Conservation (phyloP, 2,797 vertebrate species). For the Pantherophis alleghaniensis region DNA sequence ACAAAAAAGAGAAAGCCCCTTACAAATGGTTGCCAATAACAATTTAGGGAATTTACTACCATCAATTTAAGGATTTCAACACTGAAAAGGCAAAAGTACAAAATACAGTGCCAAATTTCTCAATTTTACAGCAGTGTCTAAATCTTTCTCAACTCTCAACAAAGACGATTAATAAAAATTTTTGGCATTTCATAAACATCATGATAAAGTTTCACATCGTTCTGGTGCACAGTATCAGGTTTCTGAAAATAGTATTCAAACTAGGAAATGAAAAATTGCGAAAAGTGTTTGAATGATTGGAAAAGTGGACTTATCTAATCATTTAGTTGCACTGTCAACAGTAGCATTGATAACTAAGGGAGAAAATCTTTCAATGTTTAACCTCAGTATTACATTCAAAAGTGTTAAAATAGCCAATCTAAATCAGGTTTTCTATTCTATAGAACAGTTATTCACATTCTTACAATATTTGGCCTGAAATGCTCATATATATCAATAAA, state of each 20-base stretch:
- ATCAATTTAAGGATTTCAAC: background rate
- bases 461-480: background rate
- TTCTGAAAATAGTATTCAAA: background rate
- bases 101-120: background rate
- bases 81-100: background rate
- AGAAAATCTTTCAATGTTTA: slow-evolving; percentile 13
- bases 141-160: background rate
- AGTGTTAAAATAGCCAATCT: background rate
- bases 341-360: background rate
- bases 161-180: no score
- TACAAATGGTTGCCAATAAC: background rate
- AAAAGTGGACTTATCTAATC: slow-evolving; percentile 23
- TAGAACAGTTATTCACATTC: background rate
- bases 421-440: background rate
- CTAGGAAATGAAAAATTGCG: background rate
- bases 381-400: background rate
- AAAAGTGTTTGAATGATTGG: slow-evolving; percentile 21
- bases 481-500: background rate
- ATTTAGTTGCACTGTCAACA: slow-evolving; percentile 14
- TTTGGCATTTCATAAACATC: background rate
- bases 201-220: background rate
- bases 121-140: background rate
- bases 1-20: background rate
- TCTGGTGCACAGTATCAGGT: background rate
- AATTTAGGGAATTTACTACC: background rate